Conservation (phyloP, 2,888 invertebrate genomes). For the Myopa testacea region DNA sequence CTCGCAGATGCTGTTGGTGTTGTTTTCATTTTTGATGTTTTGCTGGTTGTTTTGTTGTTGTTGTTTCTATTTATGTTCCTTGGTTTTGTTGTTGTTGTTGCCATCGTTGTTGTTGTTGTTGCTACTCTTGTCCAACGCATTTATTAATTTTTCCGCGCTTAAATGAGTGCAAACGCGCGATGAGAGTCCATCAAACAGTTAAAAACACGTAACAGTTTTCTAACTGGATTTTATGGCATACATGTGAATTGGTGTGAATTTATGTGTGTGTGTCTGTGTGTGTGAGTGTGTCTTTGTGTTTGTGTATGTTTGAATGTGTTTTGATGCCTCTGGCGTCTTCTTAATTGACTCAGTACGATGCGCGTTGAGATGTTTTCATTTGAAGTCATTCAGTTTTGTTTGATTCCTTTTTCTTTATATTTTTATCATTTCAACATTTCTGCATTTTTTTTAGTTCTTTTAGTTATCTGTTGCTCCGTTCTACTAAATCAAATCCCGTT, state of each 20-base stretch:
- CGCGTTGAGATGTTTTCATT: too few relatives aligned
- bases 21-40: background rate
- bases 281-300: background rate
- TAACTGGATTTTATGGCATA: background rate
- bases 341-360: too few relatives aligned
- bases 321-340: too few relatives aligned
- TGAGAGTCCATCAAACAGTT: slow-evolving; percentile 22
- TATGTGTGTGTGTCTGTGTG: background rate
- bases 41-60: background rate
- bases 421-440: slow-evolving; percentile 3
- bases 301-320: too few relatives aligned
- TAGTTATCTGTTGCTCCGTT: background rate
- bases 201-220: slow-evolving; percentile 25
- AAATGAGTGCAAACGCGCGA: slow-evolving; percentile 33
- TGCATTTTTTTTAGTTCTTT: background rate
- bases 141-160: slow-evolving; percentile 38
- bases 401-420: background rate
- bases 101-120: background rate
- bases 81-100: slow-evolving; percentile 2
- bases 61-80: too few relatives aligned
- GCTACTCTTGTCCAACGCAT: slow-evolving; percentile 40
- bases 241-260: background rate
- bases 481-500: slow-evolving; percentile 7
- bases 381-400: background rate
- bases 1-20: too few relatives aligned